Percentiles rank a stretch among this genome's conserved stretches.
Evolutionary conservation across 2,888 invertebrate species (phyloP).

Genomic region (Nysson spinosus): DNA sequence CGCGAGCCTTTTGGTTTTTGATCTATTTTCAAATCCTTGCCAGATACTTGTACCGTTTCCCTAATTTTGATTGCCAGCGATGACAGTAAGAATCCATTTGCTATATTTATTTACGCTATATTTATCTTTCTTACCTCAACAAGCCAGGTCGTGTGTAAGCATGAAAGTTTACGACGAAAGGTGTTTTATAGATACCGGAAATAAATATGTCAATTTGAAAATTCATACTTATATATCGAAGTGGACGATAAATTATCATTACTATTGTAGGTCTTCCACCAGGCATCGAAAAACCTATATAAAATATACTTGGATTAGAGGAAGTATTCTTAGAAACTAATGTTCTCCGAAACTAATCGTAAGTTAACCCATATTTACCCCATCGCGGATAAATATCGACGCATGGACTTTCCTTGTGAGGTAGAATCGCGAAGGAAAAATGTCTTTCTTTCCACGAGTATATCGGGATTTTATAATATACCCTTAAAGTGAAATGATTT

Average conservation of each 20-base stretch:
- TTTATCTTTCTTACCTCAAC: conserved; percentile 22
- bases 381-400: conserved; percentile 36
- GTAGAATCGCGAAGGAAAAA: conserved; percentile 23
- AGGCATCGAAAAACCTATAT: conserved; percentile 15
- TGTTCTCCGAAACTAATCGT: no score
- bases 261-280: conserved; percentile 11
- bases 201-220: conserved; percentile 38
- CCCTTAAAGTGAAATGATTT: conserved; percentile 10
- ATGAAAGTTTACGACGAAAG: conserved; percentile 23
- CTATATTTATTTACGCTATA: background rate
- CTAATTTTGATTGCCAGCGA: no score
- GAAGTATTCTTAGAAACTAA: no score
- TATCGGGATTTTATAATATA: conserved; percentile 28
- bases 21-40: no score
- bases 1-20: no score
- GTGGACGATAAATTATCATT: conserved; percentile 27
- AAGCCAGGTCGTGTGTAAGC: conserved; percentile 37
- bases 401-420: conserved; percentile 15
- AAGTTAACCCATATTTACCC: conserved; percentile 11
- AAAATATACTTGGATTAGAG: no score
- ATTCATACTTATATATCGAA: conserved; percentile 29
- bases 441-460: conserved; percentile 8
- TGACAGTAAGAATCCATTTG: no score
- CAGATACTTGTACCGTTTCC: no score
- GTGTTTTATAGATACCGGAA: conserved; percentile 24